Evolutionary conservation across 2,797 vertebrate species (phyloP), one percentile per base, ranked within the genome.

Genomic region (Phataginus tricuspis): DNA sequence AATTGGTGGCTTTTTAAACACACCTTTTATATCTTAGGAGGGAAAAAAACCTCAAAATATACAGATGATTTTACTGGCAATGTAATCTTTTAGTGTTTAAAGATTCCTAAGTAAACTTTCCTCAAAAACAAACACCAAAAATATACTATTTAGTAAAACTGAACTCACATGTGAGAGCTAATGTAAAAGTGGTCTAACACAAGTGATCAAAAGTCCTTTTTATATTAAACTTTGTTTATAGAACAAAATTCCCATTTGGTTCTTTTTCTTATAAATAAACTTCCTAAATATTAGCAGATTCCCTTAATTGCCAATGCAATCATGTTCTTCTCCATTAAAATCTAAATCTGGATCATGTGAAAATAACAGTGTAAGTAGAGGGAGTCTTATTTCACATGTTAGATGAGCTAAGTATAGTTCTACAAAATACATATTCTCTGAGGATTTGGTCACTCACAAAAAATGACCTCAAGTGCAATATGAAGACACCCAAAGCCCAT

Each of bases 241-340:
- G 25, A 93, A 88, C 19, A 74, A 84, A 93, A 64, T 51, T 85
- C 34, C 63, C 25, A 66, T 13, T 87, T 82, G 39, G 15, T 89
- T 83, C n/a, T 83, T 96, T 34, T 75, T 82, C 82, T 88, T 90
- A 45, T 66, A 92, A 64, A 74, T 51, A 87, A 61, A n/a, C 29
- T 75, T 83, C 34, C 4, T 83, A 94, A 91, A 89, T 85, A 93
- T 86, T 95, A 94, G 39, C n/a, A 91, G 31, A 71, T 86, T 86
- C 87, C 27, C 18, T 64, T 95, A 91, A 91, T 85, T 97, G 37
- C 23, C 74, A 68, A 74, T 64, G 61, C 29, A 84, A 21, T 87
- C 75, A 42, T 93, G 53, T 61, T 84, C 27, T 88, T 87, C 42
- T 95, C 42, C 42, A 79, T 92, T 90, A 86, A 92, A 91, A 91